Conservation (phyloP, 2,797 vertebrate genomes). For the Alectoris magna region DNA sequence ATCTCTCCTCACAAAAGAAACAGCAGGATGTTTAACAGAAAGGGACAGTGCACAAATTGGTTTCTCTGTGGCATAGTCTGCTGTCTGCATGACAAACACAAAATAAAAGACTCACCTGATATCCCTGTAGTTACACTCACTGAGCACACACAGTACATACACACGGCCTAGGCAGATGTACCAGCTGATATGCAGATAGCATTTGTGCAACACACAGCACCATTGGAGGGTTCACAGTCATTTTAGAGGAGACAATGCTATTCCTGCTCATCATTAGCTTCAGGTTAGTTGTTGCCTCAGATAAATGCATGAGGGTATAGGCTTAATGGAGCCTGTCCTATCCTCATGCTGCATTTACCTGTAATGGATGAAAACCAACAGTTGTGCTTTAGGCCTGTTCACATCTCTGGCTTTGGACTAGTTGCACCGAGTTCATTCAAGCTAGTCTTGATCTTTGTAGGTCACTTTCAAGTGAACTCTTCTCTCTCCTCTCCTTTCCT, state of each 20-base stretch:
- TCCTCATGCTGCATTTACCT: neutral
- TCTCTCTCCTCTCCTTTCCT: no score
- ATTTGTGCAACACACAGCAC: neutral
- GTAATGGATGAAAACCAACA: neutral
- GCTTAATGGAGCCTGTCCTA: no score
- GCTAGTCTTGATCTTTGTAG: neutral
- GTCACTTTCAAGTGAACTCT: neutral
- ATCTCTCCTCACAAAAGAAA: neutral
- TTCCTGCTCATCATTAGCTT: neutral
- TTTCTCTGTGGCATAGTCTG: neutral
- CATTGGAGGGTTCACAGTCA: neutral
- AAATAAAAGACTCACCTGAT: neutral
- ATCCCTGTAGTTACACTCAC: neutral
- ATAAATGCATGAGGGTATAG: no score
- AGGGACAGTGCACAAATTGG: neutral
- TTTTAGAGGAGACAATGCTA: neutral
- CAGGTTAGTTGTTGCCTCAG: neutral
- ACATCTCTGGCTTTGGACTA: neutral
- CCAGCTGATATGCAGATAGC: neutral
- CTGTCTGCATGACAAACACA: neutral
- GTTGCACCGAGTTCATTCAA: rapidly evolving
- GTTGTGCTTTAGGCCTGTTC: neutral
- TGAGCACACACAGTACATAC: neutral
- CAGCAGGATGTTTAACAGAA: neutral
- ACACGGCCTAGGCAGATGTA: neutral